These are phyloP conservation scores for Tipula lateralis DNA, from an alignment of 2,888 invertebrate genomes.

Conservation along the genomic window DNA sequence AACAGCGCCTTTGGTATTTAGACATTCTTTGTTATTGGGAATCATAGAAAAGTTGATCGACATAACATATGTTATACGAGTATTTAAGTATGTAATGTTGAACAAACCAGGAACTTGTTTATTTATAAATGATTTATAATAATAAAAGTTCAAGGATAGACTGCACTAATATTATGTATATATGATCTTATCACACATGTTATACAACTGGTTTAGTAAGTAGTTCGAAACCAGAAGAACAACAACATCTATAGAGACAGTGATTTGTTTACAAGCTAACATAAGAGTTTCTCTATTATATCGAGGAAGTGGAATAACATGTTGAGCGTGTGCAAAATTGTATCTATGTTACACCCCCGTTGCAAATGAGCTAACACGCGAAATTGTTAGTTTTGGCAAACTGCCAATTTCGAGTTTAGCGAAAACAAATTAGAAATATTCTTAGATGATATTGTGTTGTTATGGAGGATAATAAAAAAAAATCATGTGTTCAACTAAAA, in stretches of 20 bases:
- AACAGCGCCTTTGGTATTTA: no score
- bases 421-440: not conserved
- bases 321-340: not conserved
- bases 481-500: not conserved
- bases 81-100: no score
- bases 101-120: not conserved
- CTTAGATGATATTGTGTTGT: not conserved
- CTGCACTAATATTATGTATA: not conserved
- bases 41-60: no score
- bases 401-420: not conserved
- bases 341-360: not conserved
- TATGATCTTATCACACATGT: no score
- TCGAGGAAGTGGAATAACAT: no score
- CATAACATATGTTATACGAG: no score
- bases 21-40: no score
- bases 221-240: no score
- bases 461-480: not conserved
- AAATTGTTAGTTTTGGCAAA: not conserved
- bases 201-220: no score
- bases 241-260: no score
- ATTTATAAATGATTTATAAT: not conserved
- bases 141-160: not conserved
- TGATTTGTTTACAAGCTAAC: no score
- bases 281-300: no score
- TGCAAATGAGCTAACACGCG: not conserved